Evolutionary conservation across 2,113 vertebrate genomes (phyloP).

Genomic region (Pipra filicauda): DNA sequence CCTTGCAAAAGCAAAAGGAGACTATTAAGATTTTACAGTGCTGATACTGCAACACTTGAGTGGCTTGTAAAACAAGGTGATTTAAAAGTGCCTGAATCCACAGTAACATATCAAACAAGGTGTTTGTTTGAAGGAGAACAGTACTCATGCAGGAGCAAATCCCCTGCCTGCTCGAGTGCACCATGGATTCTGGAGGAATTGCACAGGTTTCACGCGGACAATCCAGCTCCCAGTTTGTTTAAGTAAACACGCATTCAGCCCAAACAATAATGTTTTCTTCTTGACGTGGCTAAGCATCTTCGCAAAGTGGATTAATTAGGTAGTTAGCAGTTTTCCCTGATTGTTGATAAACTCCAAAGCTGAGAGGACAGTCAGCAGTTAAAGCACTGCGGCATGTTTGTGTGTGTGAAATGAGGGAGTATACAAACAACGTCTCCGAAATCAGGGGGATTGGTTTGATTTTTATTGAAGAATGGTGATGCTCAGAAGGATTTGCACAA

Average conservation of each 20-base stretch:
- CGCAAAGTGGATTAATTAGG: rapidly evolving
- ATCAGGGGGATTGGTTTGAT: not conserved
- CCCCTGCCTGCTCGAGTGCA: not conserved
- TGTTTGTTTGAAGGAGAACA: not conserved
- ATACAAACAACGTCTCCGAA: not conserved
- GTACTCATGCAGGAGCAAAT: not conserved
- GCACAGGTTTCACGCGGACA: not conserved
- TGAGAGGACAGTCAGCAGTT: not conserved
- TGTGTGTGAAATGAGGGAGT: not conserved
- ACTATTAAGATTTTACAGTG: not conserved
- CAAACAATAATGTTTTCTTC: not conserved
- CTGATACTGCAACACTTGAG: not conserved
- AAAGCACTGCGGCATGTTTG: rapidly evolving
- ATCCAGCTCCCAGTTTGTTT: not conserved
- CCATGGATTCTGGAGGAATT: not conserved
- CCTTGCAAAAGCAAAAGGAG: not conserved
- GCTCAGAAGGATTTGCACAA: not conserved
- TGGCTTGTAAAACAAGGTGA: not conserved
- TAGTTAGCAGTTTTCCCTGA: not conserved
- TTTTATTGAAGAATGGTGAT: not conserved
- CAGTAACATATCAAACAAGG: not conserved
- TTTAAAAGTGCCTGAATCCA: not conserved
- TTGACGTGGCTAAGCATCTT: not conserved
- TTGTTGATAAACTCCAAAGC: not conserved
- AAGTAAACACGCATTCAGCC: not conserved